phyloP scores from a whole-genome alignment of 2,888 invertebrate species.

The Dioctria rufipes region DNA sequence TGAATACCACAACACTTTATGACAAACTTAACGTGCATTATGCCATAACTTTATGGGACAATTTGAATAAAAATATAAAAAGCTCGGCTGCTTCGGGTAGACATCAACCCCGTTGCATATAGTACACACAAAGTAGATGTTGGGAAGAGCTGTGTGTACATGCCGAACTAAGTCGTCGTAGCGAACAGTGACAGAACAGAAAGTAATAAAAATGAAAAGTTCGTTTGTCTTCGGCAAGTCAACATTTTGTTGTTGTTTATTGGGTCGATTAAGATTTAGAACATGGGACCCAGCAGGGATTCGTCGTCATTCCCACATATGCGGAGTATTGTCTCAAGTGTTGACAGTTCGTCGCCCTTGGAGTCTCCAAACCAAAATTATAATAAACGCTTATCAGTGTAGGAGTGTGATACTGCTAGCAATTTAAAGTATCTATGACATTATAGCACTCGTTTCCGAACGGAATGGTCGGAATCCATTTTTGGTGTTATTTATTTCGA shows the following conservation, averaged over 20 bases:
- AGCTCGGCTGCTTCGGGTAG: neutral
- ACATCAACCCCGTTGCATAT: conserved; percentile 19
- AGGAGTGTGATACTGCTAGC: neutral
- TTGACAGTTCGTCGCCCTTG: neutral
- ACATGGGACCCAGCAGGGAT: neutral
- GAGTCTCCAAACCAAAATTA: neutral
- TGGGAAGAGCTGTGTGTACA: neutral
- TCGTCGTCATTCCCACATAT: neutral
- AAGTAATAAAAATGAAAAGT: conserved; percentile 52
- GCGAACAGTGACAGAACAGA: conserved; percentile 30
- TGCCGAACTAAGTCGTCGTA: neutral
- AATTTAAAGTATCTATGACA: neutral
- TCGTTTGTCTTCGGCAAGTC: conserved; percentile 46
- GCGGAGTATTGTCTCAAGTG: neutral
- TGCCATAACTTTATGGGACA: conserved; percentile 53
- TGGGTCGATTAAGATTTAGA: conserved; percentile 8
- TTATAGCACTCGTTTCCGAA: neutral
- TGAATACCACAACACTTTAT: conserved; percentile 51
- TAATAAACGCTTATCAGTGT: neutral
- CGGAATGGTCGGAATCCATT: neutral
- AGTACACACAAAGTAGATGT: conserved; percentile 35
- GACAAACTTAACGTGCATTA: conserved; percentile 52
- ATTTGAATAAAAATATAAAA: conserved; percentile 53
- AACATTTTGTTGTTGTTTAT: conserved; percentile 52
- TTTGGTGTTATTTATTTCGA: neutral